Base-by-base conservation (phyloP, 2,797 vertebrate genomes). In the Dipus sagitta region DNA sequence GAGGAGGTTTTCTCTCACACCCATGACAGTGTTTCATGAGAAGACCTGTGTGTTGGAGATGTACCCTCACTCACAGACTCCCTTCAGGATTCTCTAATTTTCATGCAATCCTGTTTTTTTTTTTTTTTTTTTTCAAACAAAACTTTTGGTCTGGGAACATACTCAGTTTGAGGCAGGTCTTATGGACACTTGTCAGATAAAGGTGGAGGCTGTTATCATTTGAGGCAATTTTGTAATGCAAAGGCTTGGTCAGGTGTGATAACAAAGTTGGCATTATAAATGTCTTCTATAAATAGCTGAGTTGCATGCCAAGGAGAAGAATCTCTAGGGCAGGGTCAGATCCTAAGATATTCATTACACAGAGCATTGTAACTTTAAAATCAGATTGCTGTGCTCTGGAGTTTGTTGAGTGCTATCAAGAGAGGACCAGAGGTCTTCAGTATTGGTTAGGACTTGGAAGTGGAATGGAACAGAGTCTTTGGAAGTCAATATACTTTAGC, bases 101-200 rank as follows among this genome's bases (percentile, higher is more conserved):
- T 64, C 28, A 6, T 2, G 3, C 24, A 70, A 24, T 30, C 91
- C n/a, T n/a, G n/a, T 93, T 91, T 81, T 26, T 83, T 92, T 93
- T 75, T 38, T 38, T 93, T 91, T 81, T 26, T 83, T 92, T 93
- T 75, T 38, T 38, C 6, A 90, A 28, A 15, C n/a, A 94, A 42
- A 26, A 10, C 52, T 81, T 88, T 92, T 86, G 23, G 64, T 65
- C 23, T 26, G 23, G 21, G 23, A 2, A 26, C 8, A 65, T 34
- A n/a, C 21, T 71, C 77, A 70, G 14, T 78, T 76, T 89, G 72
- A 68, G 58, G 47, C 87, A 72, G 12, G 15, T 1, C 71, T 79
- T 1, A 24, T 93, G 58, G 79, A 26, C 26, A 10, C 32, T 89
- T 58, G 12, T 68, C 15, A 76, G 26, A 65, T 47, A 5, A 88